Conservation (phyloP, 2,113 vertebrate genomes). For the Entelurus aequoreus region DNA sequence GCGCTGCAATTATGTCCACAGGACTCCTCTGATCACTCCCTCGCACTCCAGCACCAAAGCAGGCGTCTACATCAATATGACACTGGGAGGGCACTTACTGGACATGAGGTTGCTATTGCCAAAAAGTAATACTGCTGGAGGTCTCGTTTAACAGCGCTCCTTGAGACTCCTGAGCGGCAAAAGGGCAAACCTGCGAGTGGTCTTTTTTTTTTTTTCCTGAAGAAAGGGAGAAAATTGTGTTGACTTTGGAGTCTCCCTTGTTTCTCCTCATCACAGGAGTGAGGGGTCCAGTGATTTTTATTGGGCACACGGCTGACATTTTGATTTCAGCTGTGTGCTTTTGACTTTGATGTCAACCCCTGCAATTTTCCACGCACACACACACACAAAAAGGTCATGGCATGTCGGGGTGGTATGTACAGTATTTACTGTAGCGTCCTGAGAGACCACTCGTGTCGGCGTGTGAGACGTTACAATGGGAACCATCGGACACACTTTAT, state of each 20-base stretch:
- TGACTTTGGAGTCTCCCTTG: slow-evolving; percentile 76
- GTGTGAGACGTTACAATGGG: slow-evolving; percentile 32
- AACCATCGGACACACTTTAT: slow-evolving; percentile 34
- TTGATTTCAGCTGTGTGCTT: slow-evolving; percentile 61
- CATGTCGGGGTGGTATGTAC: slow-evolving; percentile 46
- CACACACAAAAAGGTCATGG: slow-evolving; percentile 42
- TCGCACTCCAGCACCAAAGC: slow-evolving; percentile 49
- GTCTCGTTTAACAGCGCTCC: slow-evolving; percentile 61
- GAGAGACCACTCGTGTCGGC: slow-evolving; percentile 24
- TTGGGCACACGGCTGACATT: slow-evolving; percentile 67
- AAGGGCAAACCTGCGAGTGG: slow-evolving; percentile 58
- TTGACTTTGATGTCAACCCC: slow-evolving; percentile 72
- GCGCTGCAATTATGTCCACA: slow-evolving; percentile 50
- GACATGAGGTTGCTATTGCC: slow-evolving; percentile 65
- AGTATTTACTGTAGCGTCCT: slow-evolving; percentile 53
- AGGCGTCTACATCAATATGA: slow-evolving; percentile 64
- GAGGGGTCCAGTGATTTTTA: slow-evolving; percentile 73
- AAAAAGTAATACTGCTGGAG: slow-evolving; percentile 53
- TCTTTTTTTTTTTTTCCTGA: slow-evolving; percentile 34
- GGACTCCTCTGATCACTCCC: slow-evolving; percentile 60
- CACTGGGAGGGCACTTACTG: slow-evolving; percentile 65
- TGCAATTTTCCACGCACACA: slow-evolving; percentile 54
- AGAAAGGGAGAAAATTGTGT: slow-evolving; percentile 64
- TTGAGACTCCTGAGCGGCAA: slow-evolving; percentile 47
- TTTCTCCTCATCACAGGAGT: slow-evolving; percentile 74